Evolutionary conservation across 2,888 invertebrate genomes (phyloP).

Genomic region (Eupithecia exiguata): DNA sequence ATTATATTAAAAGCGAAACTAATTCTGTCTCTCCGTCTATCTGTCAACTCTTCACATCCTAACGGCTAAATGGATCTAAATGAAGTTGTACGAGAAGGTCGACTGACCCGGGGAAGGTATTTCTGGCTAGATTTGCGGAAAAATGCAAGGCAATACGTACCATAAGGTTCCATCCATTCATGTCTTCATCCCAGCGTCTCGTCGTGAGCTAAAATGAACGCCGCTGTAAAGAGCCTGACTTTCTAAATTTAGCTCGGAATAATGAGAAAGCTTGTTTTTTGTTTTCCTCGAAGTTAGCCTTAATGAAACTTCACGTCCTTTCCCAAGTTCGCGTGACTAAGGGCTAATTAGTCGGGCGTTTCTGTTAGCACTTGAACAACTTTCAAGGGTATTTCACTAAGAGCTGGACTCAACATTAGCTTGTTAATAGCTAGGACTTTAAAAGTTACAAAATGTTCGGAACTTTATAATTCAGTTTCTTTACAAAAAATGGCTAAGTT

Average conservation of each 20-base stretch:
- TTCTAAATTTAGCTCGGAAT: not conserved
- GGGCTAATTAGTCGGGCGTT: conserved; percentile 18
- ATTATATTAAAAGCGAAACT: no score
- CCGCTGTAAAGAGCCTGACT: not conserved
- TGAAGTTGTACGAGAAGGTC: no score
- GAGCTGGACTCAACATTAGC: conserved; percentile 16
- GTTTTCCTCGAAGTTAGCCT: not conserved
- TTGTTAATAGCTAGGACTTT: not conserved
- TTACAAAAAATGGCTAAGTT: no score
- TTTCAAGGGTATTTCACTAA: conserved; percentile 12
- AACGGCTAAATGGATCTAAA: no score
- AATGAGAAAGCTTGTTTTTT: conserved; percentile 10
- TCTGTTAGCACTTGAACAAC: conserved; percentile 18
- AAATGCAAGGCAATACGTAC: not conserved
- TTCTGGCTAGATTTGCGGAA: not conserved
- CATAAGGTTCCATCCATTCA: not conserved
- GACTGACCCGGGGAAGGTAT: no score
- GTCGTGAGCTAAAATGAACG: not conserved
- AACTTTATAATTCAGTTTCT: not conserved
- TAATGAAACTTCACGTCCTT: conserved; percentile 19
- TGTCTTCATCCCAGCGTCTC: not conserved
- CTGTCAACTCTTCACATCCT: no score
- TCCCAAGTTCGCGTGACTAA: conserved; percentile 11
- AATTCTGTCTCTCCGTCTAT: no score
- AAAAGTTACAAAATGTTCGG: not conserved